These are phyloP conservation scores for Ruditapes philippinarum DNA, from an alignment of 1,140 invertebrate genomes.

Conservation along the genomic window DNA sequence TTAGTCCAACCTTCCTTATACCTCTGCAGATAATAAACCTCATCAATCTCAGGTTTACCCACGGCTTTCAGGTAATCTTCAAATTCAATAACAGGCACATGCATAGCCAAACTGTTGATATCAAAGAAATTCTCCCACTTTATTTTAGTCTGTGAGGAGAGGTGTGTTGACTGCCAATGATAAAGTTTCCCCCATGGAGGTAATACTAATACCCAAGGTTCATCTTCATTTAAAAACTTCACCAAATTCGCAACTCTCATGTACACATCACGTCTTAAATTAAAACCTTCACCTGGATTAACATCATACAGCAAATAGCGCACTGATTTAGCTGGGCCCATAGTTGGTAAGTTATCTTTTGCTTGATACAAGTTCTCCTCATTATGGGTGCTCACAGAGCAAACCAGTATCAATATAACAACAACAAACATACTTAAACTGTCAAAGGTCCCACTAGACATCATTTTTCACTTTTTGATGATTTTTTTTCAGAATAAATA, in stretches of 20 bases:
- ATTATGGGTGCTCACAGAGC: slow-evolving; percentile 1
- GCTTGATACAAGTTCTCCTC: slow-evolving; percentile 55
- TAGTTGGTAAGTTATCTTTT: slow-evolving; percentile 44
- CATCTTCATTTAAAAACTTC: slow-evolving; percentile 88
- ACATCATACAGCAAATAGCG: slow-evolving; percentile 94
- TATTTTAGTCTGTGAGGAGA: slow-evolving; percentile 87
- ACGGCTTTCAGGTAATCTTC: slow-evolving; percentile 91
- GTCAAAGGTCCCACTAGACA: too few relatives aligned
- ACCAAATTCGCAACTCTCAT: slow-evolving; percentile 95
- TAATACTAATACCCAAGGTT: slow-evolving; percentile 89
- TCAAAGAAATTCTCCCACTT: slow-evolving; percentile 97
- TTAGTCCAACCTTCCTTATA: slow-evolving; percentile 95
- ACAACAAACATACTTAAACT: background rate
- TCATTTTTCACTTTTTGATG: too few relatives aligned
- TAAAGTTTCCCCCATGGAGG: slow-evolving; percentile 96
- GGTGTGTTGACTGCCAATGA: slow-evolving; percentile 93
- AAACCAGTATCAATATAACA: background rate
- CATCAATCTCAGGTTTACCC: slow-evolving; percentile 89
- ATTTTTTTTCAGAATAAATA: too few relatives aligned
- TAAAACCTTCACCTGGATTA: slow-evolving; percentile 98
- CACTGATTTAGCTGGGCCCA: slow-evolving; percentile 39
- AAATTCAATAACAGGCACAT: slow-evolving; percentile 96
- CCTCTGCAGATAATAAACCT: slow-evolving; percentile 94
- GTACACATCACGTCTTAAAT: slow-evolving; percentile 98
- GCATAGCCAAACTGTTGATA: slow-evolving; percentile 92